phyloP scores from a whole-genome alignment of 2,888 invertebrate genomes.

The Xylophagus ater region DNA sequence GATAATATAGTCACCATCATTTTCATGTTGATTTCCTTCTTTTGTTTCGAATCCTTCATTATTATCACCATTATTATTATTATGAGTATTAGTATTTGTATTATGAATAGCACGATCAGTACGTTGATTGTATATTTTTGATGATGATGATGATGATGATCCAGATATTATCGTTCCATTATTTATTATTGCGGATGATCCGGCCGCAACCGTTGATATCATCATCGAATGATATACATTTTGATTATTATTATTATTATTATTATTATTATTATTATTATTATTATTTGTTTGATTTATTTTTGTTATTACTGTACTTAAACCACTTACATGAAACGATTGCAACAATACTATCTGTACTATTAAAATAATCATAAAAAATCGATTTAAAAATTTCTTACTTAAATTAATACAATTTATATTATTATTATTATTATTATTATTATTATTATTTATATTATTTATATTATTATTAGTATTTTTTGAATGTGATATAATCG shows the following conservation, averaged over 20 bases:
- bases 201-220: neutral
- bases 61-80: constrained; percentile 6
- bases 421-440: constrained; percentile 6
- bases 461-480: constrained; percentile 4
- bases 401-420: neutral
- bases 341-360: no score
- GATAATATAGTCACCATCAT: neutral
- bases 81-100: constrained; percentile 6
- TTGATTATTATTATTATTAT: constrained; percentile 2
- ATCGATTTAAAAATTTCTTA: neutral
- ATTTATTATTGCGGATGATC: neutral
- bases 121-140: neutral
- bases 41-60: no score
- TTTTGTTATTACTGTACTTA: constrained; percentile 2
- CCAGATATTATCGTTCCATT: neutral
- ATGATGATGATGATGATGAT: constrained; percentile 4
- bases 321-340: no score
- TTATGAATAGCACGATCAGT: constrained; percentile 6
- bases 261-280: constrained; percentile 1
- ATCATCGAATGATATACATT: constrained; percentile 4
- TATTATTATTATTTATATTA: constrained; percentile 7
- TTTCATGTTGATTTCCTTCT: no score
- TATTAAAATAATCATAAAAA: no score
- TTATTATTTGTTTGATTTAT: constrained; percentile 6
- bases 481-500: neutral